phyloP scores from a whole-genome alignment of 2,113 vertebrate genomes.

The Suricata suricatta region DNA sequence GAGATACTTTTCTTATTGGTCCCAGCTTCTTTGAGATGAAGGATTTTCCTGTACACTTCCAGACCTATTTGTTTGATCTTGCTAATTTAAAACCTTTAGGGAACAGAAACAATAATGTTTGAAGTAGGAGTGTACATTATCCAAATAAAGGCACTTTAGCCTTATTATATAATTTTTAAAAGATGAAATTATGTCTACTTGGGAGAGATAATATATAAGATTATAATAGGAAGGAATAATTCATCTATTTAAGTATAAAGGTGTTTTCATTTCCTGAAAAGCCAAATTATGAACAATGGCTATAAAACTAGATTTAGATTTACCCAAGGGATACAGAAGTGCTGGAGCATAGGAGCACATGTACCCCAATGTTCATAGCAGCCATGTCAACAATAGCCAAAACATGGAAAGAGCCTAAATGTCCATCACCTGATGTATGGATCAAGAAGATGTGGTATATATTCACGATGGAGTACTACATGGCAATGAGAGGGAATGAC shows the following conservation, averaged over 20 bases:
- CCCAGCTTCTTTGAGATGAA: background rate
- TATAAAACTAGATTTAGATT: conserved; percentile 37
- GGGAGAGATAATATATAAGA: background rate
- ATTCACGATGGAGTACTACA: too few relatives aligned
- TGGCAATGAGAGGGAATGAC: too few relatives aligned
- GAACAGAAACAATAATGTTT: background rate
- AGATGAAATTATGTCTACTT: background rate
- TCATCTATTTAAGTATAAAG: background rate
- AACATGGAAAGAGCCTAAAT: too few relatives aligned
- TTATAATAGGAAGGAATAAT: conserved; percentile 41
- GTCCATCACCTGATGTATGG: too few relatives aligned
- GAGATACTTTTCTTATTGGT: background rate
- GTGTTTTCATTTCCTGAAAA: conserved; percentile 51
- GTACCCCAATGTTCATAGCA: too few relatives aligned
- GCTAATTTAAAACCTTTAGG: conserved; percentile 8
- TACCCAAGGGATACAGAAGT: too few relatives aligned
- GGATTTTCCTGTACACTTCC: background rate
- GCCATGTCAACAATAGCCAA: too few relatives aligned
- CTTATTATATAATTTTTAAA: conserved; percentile 16
- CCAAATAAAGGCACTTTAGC: conserved; percentile 39
- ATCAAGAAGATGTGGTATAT: too few relatives aligned
- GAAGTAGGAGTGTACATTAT: background rate
- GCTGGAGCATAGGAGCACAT: too few relatives aligned
- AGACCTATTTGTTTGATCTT: background rate
- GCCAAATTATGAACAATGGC: conserved; percentile 27